Evolutionary conservation across 2,113 vertebrate genomes (phyloP).

Genomic region (Rhinogobius similis): DNA sequence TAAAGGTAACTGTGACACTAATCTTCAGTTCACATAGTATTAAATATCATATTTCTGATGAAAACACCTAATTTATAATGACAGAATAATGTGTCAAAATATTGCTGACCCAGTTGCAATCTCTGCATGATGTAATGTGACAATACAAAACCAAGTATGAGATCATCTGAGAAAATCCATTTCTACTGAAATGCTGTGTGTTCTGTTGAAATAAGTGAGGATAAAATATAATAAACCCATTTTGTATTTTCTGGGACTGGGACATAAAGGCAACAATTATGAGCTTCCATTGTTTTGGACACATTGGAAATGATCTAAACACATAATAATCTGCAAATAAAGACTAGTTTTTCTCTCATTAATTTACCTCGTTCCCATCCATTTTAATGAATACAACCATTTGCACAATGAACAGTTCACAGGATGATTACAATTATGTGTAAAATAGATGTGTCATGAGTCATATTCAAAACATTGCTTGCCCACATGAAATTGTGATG

Average conservation of each 20-base stretch:
- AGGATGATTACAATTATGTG: not conserved
- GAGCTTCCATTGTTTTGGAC: no score
- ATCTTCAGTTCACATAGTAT: no score
- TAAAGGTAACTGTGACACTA: no score
- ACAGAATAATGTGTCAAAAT: not conserved
- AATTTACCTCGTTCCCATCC: no score
- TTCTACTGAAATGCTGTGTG: not conserved
- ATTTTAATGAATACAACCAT: no score
- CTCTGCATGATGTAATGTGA: not conserved
- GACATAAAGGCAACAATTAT: not conserved
- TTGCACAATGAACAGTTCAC: not conserved
- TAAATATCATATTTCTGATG: no score
- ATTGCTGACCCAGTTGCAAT: not conserved
- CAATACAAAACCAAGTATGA: not conserved
- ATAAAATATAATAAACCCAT: no score
- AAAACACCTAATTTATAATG: not conserved
- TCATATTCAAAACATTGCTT: not conserved
- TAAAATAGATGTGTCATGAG: not conserved
- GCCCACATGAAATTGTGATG: conserved; percentile 5
- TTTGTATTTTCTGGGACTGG: not conserved
- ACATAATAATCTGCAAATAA: not conserved
- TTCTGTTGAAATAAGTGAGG: not conserved
- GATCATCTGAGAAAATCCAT: not conserved
- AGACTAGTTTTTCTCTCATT: not conserved
- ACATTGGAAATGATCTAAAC: not conserved